These are phyloP conservation scores for Thysanoteuthis rhombus DNA, from an alignment of 2,888 invertebrate genomes.

Conservation along the genomic window DNA sequence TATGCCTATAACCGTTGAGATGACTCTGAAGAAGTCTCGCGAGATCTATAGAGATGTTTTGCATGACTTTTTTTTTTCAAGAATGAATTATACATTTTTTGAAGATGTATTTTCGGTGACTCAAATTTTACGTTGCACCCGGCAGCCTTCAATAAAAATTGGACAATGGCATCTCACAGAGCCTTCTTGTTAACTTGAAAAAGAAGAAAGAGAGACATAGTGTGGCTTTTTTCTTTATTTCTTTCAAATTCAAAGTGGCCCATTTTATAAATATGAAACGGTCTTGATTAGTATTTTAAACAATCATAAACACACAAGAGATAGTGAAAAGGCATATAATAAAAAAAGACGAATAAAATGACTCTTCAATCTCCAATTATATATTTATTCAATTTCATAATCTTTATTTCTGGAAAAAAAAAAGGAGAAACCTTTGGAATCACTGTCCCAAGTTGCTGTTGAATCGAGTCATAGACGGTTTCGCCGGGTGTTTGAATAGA, in stretches of 20 bases:
- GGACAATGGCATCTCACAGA: background rate
- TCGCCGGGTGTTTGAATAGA: background rate
- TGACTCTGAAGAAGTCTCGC: background rate
- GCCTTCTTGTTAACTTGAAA: background rate
- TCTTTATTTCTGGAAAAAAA: background rate
- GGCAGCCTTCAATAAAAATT: background rate
- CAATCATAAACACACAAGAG: background rate
- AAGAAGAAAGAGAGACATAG: no score
- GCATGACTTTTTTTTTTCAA: background rate
- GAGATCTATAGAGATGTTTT: background rate
- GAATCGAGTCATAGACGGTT: background rate
- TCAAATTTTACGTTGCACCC: background rate
- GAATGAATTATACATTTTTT: background rate
- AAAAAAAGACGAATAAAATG: background rate
- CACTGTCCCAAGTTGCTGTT: background rate
- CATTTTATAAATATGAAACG: background rate
- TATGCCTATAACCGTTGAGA: no score
- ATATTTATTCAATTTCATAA: background rate
- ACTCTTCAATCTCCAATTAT: background rate
- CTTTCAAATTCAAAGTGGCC: background rate
- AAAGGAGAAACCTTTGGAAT: background rate
- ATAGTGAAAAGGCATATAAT: background rate
- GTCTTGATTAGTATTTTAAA: background rate
- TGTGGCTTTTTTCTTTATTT: background rate
- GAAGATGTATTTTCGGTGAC: background rate